phyloP scores from a whole-genome alignment of 2,888 invertebrate species.

The Diploptera punctata region DNA sequence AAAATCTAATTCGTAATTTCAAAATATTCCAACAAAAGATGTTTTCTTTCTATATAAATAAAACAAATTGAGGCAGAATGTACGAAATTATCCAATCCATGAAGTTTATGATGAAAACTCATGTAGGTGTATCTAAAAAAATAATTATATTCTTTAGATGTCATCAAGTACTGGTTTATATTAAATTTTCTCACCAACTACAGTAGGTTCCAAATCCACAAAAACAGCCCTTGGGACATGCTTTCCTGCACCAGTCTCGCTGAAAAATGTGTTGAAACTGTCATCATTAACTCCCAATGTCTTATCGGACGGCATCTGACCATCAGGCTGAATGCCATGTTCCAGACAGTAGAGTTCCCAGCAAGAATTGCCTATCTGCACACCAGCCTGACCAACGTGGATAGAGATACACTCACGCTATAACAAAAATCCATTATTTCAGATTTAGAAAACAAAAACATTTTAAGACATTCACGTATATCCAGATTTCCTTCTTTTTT shows the following conservation, averaged over 20 bases:
- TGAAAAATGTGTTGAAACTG: slow-evolving; percentile 94
- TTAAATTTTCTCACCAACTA: slow-evolving; percentile 67
- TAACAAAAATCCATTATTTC: too few species aligned
- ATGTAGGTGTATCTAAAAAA: too few species aligned
- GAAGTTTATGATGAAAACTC: too few species aligned
- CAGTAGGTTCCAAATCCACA: slow-evolving; percentile 95
- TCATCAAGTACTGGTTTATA: neutral
- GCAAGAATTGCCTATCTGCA: slow-evolving; percentile 53
- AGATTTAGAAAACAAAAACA: too few species aligned
- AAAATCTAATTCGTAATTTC: too few species aligned
- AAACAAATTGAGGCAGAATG: too few species aligned
- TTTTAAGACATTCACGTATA: too few species aligned
- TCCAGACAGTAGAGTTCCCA: slow-evolving; percentile 54
- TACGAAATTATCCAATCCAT: too few species aligned
- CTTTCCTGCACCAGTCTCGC: slow-evolving; percentile 94
- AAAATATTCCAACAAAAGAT: too few species aligned
- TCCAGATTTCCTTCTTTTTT: too few species aligned
- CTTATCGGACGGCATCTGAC: slow-evolving; percentile 67
- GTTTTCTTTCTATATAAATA: too few species aligned
- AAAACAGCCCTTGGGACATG: slow-evolving; percentile 95
- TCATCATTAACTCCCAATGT: slow-evolving; percentile 91
- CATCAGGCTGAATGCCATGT: slow-evolving; percentile 58
- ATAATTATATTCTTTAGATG: too few species aligned
- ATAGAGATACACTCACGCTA: slow-evolving; percentile 57
- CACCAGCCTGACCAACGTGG: slow-evolving; percentile 57